Evolutionary conservation across 2,797 vertebrate species (phyloP).

Genomic region (Betta splendens): DNA sequence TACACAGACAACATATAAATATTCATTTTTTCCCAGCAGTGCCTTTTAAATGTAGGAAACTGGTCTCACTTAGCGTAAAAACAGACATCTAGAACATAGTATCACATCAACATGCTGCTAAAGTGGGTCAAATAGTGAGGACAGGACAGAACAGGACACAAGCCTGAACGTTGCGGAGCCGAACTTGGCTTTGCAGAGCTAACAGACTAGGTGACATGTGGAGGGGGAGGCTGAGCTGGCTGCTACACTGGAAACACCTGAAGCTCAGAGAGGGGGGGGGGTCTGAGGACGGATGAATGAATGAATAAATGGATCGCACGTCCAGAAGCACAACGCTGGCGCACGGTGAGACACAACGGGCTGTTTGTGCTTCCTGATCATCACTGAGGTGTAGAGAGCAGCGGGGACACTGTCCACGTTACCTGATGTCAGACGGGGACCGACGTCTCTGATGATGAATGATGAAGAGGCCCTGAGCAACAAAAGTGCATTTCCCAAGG

Average conservation of each 20-base stretch:
- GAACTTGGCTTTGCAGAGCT: constrained; percentile 44
- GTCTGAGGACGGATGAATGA: constrained; percentile 25
- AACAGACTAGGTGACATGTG: constrained; percentile 56
- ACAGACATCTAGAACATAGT: too few species aligned
- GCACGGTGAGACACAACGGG: constrained; percentile 18
- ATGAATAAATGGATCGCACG: neutral
- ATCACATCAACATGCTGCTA: too few species aligned
- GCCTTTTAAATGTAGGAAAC: constrained; percentile 28
- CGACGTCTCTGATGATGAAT: constrained; percentile 41
- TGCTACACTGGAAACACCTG: constrained; percentile 55
- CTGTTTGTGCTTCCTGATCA: constrained; percentile 35
- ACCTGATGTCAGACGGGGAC: constrained; percentile 37
- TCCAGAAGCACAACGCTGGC: constrained; percentile 10
- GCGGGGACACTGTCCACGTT: constrained; percentile 27
- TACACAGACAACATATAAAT: constrained; percentile 39
- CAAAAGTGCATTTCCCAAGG: constrained; percentile 73
- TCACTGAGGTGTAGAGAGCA: constrained; percentile 10
- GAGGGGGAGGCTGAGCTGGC: constrained; percentile 54
- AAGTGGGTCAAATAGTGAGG: constrained; percentile 6
- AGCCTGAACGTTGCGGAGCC: constrained; percentile 16
- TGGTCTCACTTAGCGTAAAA: constrained; percentile 5
- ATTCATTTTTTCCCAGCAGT: constrained; percentile 32
- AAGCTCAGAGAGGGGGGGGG: constrained; percentile 32
- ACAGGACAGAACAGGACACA: constrained; percentile 22
- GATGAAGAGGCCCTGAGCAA: constrained; percentile 59